Base-by-base conservation (phyloP, 1,140 invertebrate genomes). In the Pantala flavescens region DNA sequence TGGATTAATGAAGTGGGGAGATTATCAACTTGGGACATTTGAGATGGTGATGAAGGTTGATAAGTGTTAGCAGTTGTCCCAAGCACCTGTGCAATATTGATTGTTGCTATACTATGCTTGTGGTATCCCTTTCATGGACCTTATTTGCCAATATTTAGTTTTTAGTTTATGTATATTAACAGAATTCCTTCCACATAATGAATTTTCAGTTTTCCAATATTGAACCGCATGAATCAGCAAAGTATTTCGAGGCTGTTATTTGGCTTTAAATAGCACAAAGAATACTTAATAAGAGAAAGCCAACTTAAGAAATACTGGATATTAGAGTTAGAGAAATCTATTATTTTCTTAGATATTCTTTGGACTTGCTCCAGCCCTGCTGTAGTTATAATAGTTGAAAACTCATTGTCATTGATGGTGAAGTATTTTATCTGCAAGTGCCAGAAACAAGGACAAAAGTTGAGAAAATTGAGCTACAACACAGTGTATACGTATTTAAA, bases 401-500 rank as follows among this genome's bases (percentile, higher is more conserved):
- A 12, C n/a, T n/a, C 49, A 63, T 19, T 63, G 49, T 63, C 14
- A 7, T 21, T 63, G 49, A 19, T 63, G 49, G 49, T 63, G 49
- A 21, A 63, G 49, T 21, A 63, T 63, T 63, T 19, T 63, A 63
- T 19, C 49, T 63, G 49, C 49, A 63, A 63, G 49, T 63, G 49
- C 49, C 49, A 63, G 49, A 63, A 63, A 63, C 12, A 5, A 63
- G 49, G n/a, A 21, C n/a, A 14, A 63, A 63, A 63, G 49, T 16
- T 63, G 49, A 63, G n/a, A 21, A 63, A 63, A 63, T 63, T 63
- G 49, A 63, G 49, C 49, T 63, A 21, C 49, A 63, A 63, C 49
- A 63, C 49, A 63, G 49, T 63, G 49, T 63, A 63, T 63, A 63
- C 49, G 49, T 63, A 63, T 63, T 63, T 63, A 63, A 63, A 63